Percentiles rank a stretch among this genome's conserved stretches.
These are phyloP conservation scores for Adelphocoris suturalis DNA, from an alignment of 2,888 invertebrate genomes.

Conservation along the genomic window DNA sequence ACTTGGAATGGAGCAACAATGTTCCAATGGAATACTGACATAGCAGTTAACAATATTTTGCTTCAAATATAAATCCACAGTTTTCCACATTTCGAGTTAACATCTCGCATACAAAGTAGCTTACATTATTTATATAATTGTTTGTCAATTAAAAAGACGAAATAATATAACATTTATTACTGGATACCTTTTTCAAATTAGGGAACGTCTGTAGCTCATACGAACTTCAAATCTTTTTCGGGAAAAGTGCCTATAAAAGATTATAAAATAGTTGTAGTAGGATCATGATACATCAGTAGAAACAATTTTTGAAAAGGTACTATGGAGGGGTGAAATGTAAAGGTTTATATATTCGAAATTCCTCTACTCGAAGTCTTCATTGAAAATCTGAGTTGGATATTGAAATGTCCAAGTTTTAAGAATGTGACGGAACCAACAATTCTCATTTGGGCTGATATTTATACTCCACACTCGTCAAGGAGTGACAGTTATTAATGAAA, in stretches of 20 bases:
- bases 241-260: conserved; percentile 64
- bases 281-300: neutral
- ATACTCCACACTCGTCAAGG: too few species aligned
- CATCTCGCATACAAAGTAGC: conserved; percentile 32
- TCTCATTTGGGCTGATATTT: too few species aligned
- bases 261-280: conserved; percentile 26
- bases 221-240: conserved; percentile 55
- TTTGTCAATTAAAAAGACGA: conserved; percentile 24
- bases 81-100: neutral
- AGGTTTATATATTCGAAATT: too few species aligned
- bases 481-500: too few species aligned
- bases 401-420: too few species aligned
- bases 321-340: too few species aligned
- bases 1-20: conserved; percentile 50
- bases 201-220: conserved; percentile 43
- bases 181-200: conserved; percentile 49
- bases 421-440: too few species aligned
- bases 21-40: neutral
- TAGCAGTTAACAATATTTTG: conserved; percentile 3
- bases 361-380: too few species aligned
- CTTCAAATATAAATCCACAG: neutral
- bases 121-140: neutral
- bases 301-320: neutral
- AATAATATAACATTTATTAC: conserved; percentile 50
- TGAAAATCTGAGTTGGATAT: too few species aligned